Base-by-base conservation (phyloP, 2,888 invertebrate genomes). In the Acrobeloides nanus region DNA sequence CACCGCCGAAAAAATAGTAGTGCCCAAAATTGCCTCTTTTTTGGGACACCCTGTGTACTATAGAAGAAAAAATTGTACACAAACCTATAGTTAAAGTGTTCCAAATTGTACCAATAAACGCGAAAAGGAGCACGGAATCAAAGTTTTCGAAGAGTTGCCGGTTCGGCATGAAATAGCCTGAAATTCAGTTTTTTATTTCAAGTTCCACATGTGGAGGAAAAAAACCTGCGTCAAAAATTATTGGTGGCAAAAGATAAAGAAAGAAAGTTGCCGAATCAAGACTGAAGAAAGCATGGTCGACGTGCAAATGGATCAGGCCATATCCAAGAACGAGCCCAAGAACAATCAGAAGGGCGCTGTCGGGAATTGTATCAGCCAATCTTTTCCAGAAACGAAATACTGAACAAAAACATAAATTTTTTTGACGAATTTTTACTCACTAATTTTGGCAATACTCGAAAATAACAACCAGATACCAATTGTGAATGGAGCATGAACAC, bases 101-200 rank as follows among this genome's bases (percentile, higher is more conserved):
- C 38, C 89, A 92, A 69, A 93, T 84, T 59, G 93, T 95, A 54
- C 90, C 90, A 50, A 93, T 89, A 25, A 68, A 67, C 53, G 93
- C 93, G 79, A 90, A 89, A 52, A 92, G 78, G 57, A 93, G 79
- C 71, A 95, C 93, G 48, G 92, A 90, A 66, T 90, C 90, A 60
- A 93, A 81, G 75, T 95, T 90, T 75, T 93, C 92, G 76, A 95
- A 93, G 80, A 95, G 93, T 68, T 92, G 81, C 67, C 92, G 81
- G 76, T 90, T 92, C 24, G 92, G 93, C 93, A 93, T 93, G 77
- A 90, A 93, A 76, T 93, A 95, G 8, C 93, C 93, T 7, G 93
- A 15, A 23, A 52, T 23, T 29, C 15, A 15, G 31, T 29, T 29
- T 12, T 29, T 29, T 29, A 29, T 12, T 12, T 29, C 15, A 15